Evolutionary conservation across 2,888 invertebrate genomes (phyloP), one percentile per base, ranked within the genome.

Genomic region (Metallyticus violacea): DNA sequence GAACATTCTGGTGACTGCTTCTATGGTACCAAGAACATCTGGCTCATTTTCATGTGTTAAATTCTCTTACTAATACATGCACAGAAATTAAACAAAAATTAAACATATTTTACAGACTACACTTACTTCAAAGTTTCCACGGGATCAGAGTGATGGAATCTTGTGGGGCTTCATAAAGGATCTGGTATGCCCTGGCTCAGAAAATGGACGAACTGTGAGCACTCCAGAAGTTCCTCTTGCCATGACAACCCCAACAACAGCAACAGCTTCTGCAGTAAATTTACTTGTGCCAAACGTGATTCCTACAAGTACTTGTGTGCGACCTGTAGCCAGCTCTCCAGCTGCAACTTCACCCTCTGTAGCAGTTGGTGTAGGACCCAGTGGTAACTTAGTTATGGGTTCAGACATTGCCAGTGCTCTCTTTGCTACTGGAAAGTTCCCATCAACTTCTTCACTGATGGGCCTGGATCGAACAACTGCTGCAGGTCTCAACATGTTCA

Each of bases 121-220:
- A 0, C 91, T 97, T 81, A 95, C 95, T 40, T 95, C 96, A 0
- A 97, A 97, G 91, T 96, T 97, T 90, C 97, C 97, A 0, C 93
- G 96, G 62, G 97, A 97, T 90, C 95, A 96, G 62, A 95, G 95
- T 89, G 96, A 96, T 90, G 95, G 95, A 4, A 93, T 95, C 5
- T 92, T 97, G 77, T 97, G 97, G 97, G 95, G 95, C 90, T 96
- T 95, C 90, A 95, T 97, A 86, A 94, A 95, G 85, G 96, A 96
- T 88, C 94, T 96, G 90, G 92, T 97, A 85, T 96, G 96, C 77
- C 96, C 96, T 89, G 95, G 95, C 85, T 93, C 95, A n/a, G 87
- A 88, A 26, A 88, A 88, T 82, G 78, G 85, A 22, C 86, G 87
- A 81, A 80, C 80, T 27, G 40, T 85, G 25, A 87, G 76, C 27